These are phyloP conservation scores for Rhagium mordax DNA, from an alignment of 2,888 invertebrate genomes.

Conservation along the genomic window DNA sequence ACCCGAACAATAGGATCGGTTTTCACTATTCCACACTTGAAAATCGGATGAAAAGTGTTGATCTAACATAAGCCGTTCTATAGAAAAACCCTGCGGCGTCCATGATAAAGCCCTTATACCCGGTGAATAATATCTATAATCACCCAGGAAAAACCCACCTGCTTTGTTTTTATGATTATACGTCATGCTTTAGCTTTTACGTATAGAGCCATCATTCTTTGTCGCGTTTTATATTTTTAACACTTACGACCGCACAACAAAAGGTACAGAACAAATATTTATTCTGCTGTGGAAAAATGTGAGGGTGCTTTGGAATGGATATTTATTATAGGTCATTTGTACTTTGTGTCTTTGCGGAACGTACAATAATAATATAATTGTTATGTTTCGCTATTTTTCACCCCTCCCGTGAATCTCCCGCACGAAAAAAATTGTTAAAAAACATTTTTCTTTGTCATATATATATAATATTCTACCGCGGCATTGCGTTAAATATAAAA, in stretches of 20 bases:
- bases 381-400: not conserved
- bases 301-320: not conserved
- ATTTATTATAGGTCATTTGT: slow-evolving; percentile 16
- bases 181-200: slow-evolving; percentile 29
- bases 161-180: slow-evolving; percentile 34
- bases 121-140: slow-evolving; percentile 14
- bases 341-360: not conserved
- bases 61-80: slow-evolving; percentile 43
- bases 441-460: no score
- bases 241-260: slow-evolving; percentile 36
- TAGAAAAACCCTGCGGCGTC: slow-evolving; percentile 30
- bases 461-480: no score
- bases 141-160: slow-evolving; percentile 26
- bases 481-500: no score
- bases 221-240: slow-evolving; percentile 41
- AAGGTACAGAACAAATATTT: slow-evolving; percentile 36
- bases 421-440: no score
- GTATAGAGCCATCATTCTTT: slow-evolving; percentile 36
- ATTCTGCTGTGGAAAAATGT: slow-evolving; percentile 35
- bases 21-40: slow-evolving; percentile 38
- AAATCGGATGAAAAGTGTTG: slow-evolving; percentile 47
- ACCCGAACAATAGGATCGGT: slow-evolving; percentile 44
- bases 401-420: no score
- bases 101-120: slow-evolving; percentile 8
- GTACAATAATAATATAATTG: not conserved